Evolutionary conservation across 2,797 vertebrate genomes (phyloP), one percentile per base, ranked within the genome.

Genomic region (Tamandua tetradactyla): DNA sequence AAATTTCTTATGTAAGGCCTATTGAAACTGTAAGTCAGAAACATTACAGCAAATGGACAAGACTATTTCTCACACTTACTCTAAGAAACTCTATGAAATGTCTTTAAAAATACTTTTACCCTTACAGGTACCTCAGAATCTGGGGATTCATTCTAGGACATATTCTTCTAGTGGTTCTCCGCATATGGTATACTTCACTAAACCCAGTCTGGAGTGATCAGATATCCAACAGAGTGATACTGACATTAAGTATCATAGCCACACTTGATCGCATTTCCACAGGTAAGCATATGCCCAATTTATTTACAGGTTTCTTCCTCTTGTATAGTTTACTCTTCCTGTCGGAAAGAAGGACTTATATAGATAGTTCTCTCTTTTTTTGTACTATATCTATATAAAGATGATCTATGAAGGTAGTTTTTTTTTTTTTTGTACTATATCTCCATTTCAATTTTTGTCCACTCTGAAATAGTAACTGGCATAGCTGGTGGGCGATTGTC

Each of bases 81-180:
- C 30, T n/a, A n/a, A 42, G 42, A 72, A 64, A 37, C 37, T 47
- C 40, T 87, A 13, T 62, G 80, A 82, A 64, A 57, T 64, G 59
- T 82, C 42, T 62, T 91, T 82, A 52, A 83, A 90, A 42, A 42
- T 78, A 32, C 4, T 94, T 96, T 52, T 87, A 30, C 35, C 32
- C 52, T 97, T 96, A 12, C 15, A 98, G 98, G 88, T 98, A 98
- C 94, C 95, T 98, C 96, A 97, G 97, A 95, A 95, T 98, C 87
- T 98, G 98, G 98, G 98, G 98, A 52, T 98, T 98, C 96, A 95
- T 98, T 27, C 90, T 98, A 72, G 98, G 98, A 91, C 98, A 98
- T 87, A 92, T 98, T 91, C 90, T 98, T 59, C 98, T 98, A 25
- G 75, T 98, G 90, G 96, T 98, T 79, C 96, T 98, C 93, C 98